Percentiles rank a stretch among this genome's conserved stretches.
Conservation (phyloP, 37 sponge, comb jelly and placozoan genomes). For the Hormiphora californensis region DNA sequence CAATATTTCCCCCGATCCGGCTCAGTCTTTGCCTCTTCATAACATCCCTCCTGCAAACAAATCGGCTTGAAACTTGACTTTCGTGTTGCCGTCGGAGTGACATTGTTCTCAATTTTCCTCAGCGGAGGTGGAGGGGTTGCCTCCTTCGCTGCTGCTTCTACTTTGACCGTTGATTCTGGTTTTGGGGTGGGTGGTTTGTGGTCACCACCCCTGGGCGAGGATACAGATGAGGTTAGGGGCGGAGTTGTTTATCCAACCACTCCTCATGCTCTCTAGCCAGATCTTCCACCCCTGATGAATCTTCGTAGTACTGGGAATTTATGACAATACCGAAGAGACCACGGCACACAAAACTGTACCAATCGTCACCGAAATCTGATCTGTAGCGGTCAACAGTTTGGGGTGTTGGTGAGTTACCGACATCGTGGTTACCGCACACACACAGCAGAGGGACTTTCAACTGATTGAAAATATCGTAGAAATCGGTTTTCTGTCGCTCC, state of each 20-base stretch:
- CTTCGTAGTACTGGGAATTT: conserved; percentile 50
- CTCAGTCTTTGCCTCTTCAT: conserved; percentile 33
- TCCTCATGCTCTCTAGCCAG: not conserved
- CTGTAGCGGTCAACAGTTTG: conserved; percentile 6
- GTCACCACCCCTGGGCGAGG: no score
- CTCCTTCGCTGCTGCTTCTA: no score
- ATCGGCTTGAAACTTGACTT: conserved; percentile 30
- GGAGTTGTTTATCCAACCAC: conserved; percentile 25
- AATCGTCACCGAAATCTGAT: conserved; percentile 47
- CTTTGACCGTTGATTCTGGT: no score
- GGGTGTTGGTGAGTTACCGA: conserved; percentile 40
- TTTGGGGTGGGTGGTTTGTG: no score
- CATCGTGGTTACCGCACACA: conserved; percentile 49
- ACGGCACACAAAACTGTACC: conserved; percentile 28
- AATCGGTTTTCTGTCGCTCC: not conserved
- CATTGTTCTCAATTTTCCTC: conserved; percentile 30
- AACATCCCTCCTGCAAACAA: conserved; percentile 46
- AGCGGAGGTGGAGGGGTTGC: conserved; percentile 29
- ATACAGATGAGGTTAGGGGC: no score
- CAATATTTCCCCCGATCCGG: conserved; percentile 17
- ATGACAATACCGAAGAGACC: conserved; percentile 8
- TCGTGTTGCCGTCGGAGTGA: not conserved
- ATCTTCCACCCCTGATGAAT: not conserved
- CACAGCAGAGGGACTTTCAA: conserved; percentile 13
- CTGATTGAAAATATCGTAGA: not conserved